Evolutionary conservation across 2,888 invertebrate species (phyloP).

Genomic region (Agrochola lychnidis): DNA sequence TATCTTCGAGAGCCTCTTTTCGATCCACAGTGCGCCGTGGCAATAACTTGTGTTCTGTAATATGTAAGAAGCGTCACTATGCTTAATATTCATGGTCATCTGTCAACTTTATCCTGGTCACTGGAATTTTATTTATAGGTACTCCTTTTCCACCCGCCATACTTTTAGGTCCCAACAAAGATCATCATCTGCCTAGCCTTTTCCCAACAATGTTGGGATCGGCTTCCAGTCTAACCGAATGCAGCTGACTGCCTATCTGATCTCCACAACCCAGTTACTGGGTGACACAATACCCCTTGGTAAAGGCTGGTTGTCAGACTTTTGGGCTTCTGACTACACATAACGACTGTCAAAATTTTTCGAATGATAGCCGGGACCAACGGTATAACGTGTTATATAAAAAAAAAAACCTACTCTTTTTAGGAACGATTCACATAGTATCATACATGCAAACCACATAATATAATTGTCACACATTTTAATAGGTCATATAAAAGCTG

Average conservation of each 20-base stretch:
- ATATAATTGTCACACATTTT: conserved; percentile 14
- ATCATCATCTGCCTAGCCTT: neutral
- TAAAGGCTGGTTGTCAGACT: neutral
- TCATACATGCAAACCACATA: too few species aligned
- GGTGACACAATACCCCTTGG: neutral
- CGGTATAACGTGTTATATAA: too few species aligned
- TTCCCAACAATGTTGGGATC: neutral
- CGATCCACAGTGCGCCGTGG: too few species aligned
- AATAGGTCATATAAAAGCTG: neutral
- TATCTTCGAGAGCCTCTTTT: too few species aligned
- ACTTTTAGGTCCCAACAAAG: neutral
- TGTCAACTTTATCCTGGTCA: too few species aligned
- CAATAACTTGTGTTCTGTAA: too few species aligned
- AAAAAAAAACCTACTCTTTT: too few species aligned
- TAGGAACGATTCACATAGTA: too few species aligned
- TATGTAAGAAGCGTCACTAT: too few species aligned
- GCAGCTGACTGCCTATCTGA: neutral
- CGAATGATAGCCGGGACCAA: neutral
- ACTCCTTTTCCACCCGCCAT: too few species aligned
- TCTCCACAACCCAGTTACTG: neutral
- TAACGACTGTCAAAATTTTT: neutral
- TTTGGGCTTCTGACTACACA: neutral
- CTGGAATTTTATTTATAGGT: too few species aligned
- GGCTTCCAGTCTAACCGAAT: neutral
- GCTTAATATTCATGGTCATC: too few species aligned